phyloP scores from a whole-genome alignment of 2,888 invertebrate species.

The Andrena trimmerana region DNA sequence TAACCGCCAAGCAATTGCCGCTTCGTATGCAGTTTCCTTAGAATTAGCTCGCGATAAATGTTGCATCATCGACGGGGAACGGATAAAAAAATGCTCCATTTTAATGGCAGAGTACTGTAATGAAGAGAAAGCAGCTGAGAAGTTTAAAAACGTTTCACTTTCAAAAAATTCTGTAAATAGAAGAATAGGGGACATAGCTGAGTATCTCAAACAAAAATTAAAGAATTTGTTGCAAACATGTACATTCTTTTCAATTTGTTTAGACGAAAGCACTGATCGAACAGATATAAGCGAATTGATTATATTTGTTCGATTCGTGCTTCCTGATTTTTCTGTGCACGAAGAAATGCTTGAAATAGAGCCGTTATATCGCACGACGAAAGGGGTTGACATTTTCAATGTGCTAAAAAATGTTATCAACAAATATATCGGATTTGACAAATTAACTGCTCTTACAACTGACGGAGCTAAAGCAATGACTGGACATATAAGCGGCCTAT shows the following conservation, averaged over 20 bases:
- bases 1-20: too few relatives aligned
- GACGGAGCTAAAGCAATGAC: too few relatives aligned
- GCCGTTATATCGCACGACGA: background rate
- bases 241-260: background rate
- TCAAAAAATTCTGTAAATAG: background rate
- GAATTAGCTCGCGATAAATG: background rate
- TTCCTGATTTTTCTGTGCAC: background rate
- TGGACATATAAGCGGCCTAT: too few relatives aligned
- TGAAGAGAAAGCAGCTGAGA: background rate
- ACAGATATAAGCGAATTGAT: background rate
- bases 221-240: background rate
- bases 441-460: too few relatives aligned
- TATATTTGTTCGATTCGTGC: background rate
- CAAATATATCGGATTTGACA: too few relatives aligned
- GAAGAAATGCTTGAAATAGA: background rate
- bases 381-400: constrained; percentile 5
- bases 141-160: background rate
- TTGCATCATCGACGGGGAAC: background rate
- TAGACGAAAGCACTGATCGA: constrained; percentile 1
- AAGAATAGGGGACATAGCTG: background rate
- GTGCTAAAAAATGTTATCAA: background rate
- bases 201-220: background rate
- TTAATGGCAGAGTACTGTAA: background rate
- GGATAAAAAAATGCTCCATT: constrained; percentile 6
- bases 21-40: too few relatives aligned